A percentile compares a stretch with the other conserved stretches of the same genome.
Conservation (phyloP, 2,888 invertebrate genomes). For the Diploptera punctata region DNA sequence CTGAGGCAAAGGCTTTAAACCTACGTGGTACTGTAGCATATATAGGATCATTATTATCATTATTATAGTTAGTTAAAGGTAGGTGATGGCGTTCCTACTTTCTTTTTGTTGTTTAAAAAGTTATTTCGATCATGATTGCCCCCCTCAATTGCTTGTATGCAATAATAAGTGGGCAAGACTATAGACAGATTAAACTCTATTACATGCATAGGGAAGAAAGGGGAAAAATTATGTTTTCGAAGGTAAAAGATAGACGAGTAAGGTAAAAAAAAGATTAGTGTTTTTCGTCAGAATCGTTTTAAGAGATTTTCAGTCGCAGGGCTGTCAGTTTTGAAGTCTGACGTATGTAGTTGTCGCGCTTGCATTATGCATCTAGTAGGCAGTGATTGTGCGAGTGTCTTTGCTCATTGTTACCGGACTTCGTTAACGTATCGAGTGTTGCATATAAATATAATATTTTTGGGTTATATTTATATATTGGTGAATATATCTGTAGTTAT, state of each 20-base stretch:
- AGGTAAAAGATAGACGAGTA: conserved; percentile 32
- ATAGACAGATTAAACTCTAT: conserved; percentile 34
- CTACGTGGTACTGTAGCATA: conserved; percentile 20
- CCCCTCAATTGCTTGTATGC: conserved; percentile 31
- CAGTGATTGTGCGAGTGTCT: background rate
- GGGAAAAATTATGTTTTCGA: conserved; percentile 38
- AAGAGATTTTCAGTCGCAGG: conserved; percentile 26
- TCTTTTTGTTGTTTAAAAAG: conserved; percentile 40
- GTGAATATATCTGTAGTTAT: too few species aligned
- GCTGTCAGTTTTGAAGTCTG: conserved; percentile 39
- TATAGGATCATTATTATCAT: conserved; percentile 36
- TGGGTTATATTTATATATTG: too few species aligned
- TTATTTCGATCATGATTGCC: conserved; percentile 41
- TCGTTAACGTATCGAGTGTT: too few species aligned
- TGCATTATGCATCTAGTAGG: background rate
- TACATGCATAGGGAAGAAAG: conserved; percentile 37
- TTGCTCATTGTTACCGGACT: background rate
- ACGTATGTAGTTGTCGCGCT: background rate
- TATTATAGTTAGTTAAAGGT: conserved; percentile 39
- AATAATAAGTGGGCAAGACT: conserved; percentile 28
- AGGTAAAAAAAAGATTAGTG: conserved; percentile 29
- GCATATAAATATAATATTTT: too few species aligned
- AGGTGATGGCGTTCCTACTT: conserved; percentile 34
- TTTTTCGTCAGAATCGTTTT: conserved; percentile 34
- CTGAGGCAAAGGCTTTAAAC: conserved; percentile 33